phyloP scores from a whole-genome alignment of 1,140 invertebrate species.

The Drosophila biarmipes region DNA sequence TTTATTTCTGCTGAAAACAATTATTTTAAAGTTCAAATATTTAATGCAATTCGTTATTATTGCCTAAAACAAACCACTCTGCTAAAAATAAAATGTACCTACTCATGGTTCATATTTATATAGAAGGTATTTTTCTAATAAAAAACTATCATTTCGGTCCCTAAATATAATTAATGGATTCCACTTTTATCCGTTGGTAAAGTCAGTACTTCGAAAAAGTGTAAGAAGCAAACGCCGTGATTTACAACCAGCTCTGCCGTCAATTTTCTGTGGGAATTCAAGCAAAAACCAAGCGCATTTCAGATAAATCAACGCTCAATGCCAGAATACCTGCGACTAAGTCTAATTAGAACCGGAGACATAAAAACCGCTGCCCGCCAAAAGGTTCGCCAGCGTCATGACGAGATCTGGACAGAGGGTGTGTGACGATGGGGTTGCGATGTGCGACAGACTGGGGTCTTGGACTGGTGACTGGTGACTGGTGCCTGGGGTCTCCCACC shows the following conservation, averaged over 20 bases:
- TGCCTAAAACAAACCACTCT: too few relatives aligned
- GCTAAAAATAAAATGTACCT: too few relatives aligned
- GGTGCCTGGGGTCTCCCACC: neutral
- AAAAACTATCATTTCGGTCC: too few relatives aligned
- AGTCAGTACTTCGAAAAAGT: slow-evolving; percentile 1
- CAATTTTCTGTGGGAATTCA: slow-evolving; percentile 66
- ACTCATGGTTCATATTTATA: too few relatives aligned
- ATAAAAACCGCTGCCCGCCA: slow-evolving; percentile 65
- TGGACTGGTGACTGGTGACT: neutral
- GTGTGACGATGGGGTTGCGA: neutral
- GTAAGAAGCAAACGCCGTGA: slow-evolving; percentile 20
- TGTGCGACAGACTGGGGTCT: neutral
- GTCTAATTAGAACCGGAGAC: slow-evolving; percentile 82
- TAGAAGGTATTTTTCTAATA: too few relatives aligned
- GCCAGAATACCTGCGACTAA: slow-evolving; percentile 62
- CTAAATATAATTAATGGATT: too few relatives aligned
- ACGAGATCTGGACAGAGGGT: slow-evolving; percentile 2
- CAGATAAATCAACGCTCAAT: slow-evolving; percentile 78
- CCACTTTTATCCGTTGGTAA: neutral
- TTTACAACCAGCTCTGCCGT: slow-evolving; percentile 11
- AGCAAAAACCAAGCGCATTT: slow-evolving; percentile 56
- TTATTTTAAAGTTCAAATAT: too few relatives aligned
- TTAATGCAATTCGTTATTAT: too few relatives aligned
- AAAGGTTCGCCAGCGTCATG: slow-evolving; percentile 27
- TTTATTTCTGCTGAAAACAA: too few relatives aligned